Evolutionary conservation across 2,888 invertebrate genomes (phyloP).

Genomic region (Gerosis bhagava): DNA sequence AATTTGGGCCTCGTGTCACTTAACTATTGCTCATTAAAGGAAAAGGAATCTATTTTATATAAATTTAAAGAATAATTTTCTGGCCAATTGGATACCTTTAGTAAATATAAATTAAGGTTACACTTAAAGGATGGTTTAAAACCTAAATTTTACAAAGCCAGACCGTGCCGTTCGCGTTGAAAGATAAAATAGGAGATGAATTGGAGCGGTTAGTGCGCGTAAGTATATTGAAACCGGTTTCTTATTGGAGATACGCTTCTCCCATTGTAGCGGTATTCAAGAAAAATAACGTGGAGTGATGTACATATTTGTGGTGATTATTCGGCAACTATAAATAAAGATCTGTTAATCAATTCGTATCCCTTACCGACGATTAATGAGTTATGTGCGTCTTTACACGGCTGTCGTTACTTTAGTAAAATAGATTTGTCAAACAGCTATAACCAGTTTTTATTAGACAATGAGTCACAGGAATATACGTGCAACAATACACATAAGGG

Average conservation of each 20-base stretch:
- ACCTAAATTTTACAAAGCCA: background rate
- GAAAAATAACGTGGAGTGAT: slow-evolving; percentile 4
- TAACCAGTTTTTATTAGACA: background rate
- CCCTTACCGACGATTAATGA: slow-evolving; percentile 1
- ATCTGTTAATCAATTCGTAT: slow-evolving; percentile 1
- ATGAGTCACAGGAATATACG: background rate
- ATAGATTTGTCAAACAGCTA: no score
- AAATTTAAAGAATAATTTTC: background rate
- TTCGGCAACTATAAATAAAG: slow-evolving; percentile 1
- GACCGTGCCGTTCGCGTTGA: background rate
- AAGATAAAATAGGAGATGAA: background rate
- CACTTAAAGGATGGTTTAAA: background rate
- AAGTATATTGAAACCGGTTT: background rate
- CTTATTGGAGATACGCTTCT: slow-evolving; percentile 1
- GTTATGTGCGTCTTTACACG: background rate
- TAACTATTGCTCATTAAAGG: background rate
- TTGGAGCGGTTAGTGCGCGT: background rate
- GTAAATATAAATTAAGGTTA: background rate
- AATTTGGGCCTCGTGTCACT: background rate
- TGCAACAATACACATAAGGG: slow-evolving; percentile 2
- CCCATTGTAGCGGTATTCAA: background rate
- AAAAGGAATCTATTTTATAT: background rate
- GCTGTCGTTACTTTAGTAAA: slow-evolving; percentile 6
- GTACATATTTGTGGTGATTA: slow-evolving; percentile 3
- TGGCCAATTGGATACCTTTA: background rate